Conservation (phyloP, 2,113 vertebrate genomes). For the Motacilla alba region DNA sequence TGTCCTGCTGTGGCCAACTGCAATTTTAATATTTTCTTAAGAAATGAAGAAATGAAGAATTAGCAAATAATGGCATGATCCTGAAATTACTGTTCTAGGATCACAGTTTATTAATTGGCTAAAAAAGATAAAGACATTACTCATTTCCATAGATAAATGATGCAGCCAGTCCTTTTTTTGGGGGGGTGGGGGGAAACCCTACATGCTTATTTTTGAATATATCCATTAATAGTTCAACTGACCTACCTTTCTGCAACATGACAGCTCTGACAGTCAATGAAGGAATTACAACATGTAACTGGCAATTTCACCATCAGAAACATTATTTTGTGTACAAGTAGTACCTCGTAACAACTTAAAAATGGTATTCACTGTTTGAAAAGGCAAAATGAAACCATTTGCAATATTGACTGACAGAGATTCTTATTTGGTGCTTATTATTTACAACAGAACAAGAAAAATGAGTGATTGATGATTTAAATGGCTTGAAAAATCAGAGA, state of each 20-base stretch:
- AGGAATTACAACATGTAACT: background rate
- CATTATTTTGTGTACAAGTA: background rate
- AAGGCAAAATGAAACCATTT: background rate
- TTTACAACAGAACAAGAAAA: background rate
- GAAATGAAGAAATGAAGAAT: slow-evolving; percentile 51
- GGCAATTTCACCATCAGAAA: slow-evolving; percentile 46
- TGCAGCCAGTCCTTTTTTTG: background rate
- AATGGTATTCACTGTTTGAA: background rate
- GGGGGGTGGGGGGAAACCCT: background rate
- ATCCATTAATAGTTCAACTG: background rate
- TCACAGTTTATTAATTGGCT: slow-evolving; percentile 24
- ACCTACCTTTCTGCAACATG: slow-evolving; percentile 11
- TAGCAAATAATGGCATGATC: slow-evolving; percentile 48
- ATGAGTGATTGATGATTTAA: background rate
- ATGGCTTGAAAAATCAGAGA: background rate
- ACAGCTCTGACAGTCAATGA: slow-evolving; percentile 11
- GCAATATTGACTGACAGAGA: background rate
- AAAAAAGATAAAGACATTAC: slow-evolving; percentile 13
- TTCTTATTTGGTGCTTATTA: slow-evolving; percentile 6
- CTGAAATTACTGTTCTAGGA: slow-evolving; percentile 32
- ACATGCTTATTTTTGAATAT: slow-evolving; percentile 24
- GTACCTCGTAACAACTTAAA: background rate
- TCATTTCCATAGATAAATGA: slow-evolving; percentile 11
- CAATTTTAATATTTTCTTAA: slow-evolving; percentile 21
- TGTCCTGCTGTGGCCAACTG: slow-evolving; percentile 9